These are phyloP conservation scores for Willowsia nigromaculata DNA, from an alignment of 2,888 invertebrate genomes.

Conservation along the genomic window DNA sequence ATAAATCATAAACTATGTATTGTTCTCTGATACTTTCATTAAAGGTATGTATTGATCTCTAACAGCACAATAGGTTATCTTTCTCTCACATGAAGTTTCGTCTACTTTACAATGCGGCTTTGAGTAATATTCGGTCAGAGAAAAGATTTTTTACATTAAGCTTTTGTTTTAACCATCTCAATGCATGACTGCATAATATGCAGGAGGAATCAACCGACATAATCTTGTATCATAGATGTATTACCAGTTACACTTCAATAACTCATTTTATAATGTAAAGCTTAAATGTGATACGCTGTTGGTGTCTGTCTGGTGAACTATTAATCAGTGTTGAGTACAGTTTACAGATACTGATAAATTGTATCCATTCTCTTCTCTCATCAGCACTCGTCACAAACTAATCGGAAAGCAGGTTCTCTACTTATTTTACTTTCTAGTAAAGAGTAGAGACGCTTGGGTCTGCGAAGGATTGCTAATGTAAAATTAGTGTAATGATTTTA, in stretches of 20 bases:
- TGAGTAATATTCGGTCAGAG: no score
- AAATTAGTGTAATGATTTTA: background rate
- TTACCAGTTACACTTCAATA: background rate
- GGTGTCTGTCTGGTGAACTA: conserved; percentile 13
- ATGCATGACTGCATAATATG: background rate
- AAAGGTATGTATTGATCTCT: no score
- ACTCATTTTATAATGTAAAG: background rate
- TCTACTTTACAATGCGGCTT: no score
- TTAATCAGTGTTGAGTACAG: conserved; percentile 39
- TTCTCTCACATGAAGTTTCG: no score
- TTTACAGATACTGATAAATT: conserved; percentile 37
- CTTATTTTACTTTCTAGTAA: background rate
- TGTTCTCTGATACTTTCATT: background rate
- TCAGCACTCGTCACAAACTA: background rate
- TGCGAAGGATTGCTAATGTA: background rate
- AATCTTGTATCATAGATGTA: background rate
- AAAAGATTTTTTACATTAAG: background rate
- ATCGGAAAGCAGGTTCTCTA: background rate
- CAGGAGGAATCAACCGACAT: background rate
- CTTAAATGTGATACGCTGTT: background rate
- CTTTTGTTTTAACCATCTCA: background rate
- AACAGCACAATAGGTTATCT: no score
- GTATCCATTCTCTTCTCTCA: background rate
- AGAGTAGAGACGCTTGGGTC: background rate
- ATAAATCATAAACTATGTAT: background rate